Evolutionary conservation across 2,797 vertebrate genomes (phyloP), one percentile per base, ranked within the genome.

Genomic region (Decapterus maruadsi): DNA sequence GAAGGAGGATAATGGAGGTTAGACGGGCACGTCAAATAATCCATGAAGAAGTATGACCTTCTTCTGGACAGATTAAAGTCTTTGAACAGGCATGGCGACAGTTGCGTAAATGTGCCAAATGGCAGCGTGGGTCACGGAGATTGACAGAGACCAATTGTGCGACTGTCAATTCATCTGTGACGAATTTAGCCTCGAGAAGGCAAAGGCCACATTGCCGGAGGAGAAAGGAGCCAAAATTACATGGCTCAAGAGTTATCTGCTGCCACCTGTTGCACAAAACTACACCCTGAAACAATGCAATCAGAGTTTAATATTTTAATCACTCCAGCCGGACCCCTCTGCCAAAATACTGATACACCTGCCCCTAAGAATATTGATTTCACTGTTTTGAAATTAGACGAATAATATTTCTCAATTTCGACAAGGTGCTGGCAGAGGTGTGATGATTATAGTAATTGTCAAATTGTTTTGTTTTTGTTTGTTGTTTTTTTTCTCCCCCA

Each of bases 101-200:
- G 60, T 78, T 82, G 80, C 50, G 75, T 57, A 50, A 81, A 90
- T 76, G 81, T 87, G 78, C 77, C 77, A 90, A 86, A 88, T 85
- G 57, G 48, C 80, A 80, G 51, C 64, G 19, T 36, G 56, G 43
- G 34, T 43, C 71, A 81, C 65, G 75, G 29, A 72, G 66, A 80
- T 77, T 53, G 51, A 79, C 72, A 66, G 20, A 61, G 74, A 70
- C 14, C 60, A 78, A 75, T 60, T 82, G 80, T 80, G 45, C 61
- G 34, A n/a, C 58, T 72, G 65, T 67, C 63, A 71, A 2, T 68
- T 84, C 17, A 63, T 54, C 51, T 80, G 75, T 72, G 71, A 54
- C 80, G 67, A 76, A 86, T 86, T 89, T 82, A 71, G 78, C 73
- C 70, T 78, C 68, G 72, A 40, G 26, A 43, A 63, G 53, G 34